Conservation (phyloP, 2,797 vertebrate genomes). For the Chrysolophus pictus region DNA sequence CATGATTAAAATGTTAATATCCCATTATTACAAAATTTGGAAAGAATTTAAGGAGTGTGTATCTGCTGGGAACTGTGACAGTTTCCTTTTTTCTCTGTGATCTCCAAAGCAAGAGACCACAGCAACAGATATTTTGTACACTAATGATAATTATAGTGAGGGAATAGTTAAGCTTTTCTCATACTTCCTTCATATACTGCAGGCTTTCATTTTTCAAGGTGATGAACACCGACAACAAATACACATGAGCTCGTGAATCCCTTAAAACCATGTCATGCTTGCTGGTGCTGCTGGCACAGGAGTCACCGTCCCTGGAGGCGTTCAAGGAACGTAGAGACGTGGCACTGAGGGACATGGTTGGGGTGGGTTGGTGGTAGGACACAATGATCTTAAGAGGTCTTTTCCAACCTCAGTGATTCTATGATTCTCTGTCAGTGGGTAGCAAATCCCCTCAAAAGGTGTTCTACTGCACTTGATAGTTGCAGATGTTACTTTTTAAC, state of each 20-base stretch:
- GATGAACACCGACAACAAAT: neutral
- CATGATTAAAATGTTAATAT: neutral
- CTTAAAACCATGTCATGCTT: neutral
- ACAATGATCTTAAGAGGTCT: too few species aligned
- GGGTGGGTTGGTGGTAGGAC: too few species aligned
- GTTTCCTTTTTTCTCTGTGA: neutral
- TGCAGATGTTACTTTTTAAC: neutral
- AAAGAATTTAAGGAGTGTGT: neutral
- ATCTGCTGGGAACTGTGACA: neutral
- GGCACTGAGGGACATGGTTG: too few species aligned
- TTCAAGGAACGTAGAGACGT: too few species aligned
- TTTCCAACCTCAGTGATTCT: too few species aligned
- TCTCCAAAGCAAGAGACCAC: neutral
- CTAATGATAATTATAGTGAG: neutral
- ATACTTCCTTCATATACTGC: neutral
- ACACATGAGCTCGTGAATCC: accelerated
- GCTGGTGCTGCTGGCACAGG: too few species aligned
- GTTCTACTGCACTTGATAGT: neutral
- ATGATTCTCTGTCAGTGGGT: too few species aligned
- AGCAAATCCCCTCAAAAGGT: neutral
- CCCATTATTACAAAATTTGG: neutral
- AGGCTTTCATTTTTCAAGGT: neutral
- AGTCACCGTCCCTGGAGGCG: too few species aligned
- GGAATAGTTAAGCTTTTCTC: neutral
- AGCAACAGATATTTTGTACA: neutral